Conservation (phyloP, 2,797 vertebrate genomes). For the Chaenodraco wilsoni region DNA sequence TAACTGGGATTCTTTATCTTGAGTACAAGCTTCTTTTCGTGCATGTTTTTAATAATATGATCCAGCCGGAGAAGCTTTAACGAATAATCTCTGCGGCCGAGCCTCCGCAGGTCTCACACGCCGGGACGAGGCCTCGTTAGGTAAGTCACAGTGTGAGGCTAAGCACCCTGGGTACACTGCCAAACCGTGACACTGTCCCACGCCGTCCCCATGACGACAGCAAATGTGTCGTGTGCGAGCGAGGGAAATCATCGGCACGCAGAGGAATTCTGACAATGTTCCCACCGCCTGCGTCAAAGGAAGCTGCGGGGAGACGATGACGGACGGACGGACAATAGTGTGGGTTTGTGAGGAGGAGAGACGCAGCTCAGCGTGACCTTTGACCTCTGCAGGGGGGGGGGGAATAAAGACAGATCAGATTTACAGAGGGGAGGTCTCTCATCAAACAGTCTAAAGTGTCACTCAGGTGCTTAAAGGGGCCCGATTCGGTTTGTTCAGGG, state of each 20-base stretch:
- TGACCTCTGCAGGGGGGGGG: constrained; percentile 25
- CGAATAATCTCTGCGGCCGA: constrained; percentile 45
- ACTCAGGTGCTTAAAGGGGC: not conserved
- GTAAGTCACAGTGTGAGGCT: constrained; percentile 55
- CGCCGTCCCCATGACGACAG: constrained; percentile 65
- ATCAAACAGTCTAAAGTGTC: not conserved
- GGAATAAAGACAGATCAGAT: not conserved
- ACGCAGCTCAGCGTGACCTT: constrained; percentile 17
- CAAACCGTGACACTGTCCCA: constrained; percentile 54
- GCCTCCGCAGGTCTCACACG: constrained; percentile 14
- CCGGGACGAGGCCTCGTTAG: constrained; percentile 43
- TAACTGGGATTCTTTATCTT: not conserved
- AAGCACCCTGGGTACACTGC: constrained; percentile 56
- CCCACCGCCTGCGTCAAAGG: constrained; percentile 47
- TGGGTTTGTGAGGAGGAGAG: not conserved
- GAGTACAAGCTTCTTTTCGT: constrained; percentile 29
- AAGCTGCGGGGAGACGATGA: constrained; percentile 15
- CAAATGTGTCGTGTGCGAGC: constrained; percentile 43
- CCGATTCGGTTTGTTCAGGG: too few relatives aligned
- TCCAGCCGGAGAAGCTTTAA: constrained; percentile 39
- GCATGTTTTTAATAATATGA: constrained; percentile 24
- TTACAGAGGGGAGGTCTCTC: not conserved
- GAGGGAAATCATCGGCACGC: constrained; percentile 41
- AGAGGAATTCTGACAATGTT: constrained; percentile 67
- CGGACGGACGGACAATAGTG: constrained; percentile 26